phyloP scores from a whole-genome alignment of 2,888 invertebrate species.

The Anodontia alba region DNA sequence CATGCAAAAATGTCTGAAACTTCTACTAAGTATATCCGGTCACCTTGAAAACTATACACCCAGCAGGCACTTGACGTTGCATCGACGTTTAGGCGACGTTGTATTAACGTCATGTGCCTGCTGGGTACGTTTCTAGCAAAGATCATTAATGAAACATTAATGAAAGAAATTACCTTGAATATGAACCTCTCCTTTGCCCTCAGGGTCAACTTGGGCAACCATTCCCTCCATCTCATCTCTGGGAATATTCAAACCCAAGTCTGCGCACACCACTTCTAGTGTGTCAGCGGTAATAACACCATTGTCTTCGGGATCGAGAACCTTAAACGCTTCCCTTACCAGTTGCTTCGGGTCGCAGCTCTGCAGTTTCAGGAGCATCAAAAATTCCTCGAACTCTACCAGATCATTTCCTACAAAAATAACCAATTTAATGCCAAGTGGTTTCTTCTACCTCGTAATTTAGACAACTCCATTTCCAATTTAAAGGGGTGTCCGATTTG shows the following conservation, averaged over 20 bases:
- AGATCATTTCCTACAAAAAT: not conserved
- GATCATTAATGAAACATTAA: too few relatives aligned
- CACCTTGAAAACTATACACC: too few relatives aligned
- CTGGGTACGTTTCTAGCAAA: too few relatives aligned
- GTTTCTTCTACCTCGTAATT: too few relatives aligned
- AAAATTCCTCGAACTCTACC: not conserved
- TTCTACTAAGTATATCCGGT: too few relatives aligned
- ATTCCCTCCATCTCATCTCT: not conserved
- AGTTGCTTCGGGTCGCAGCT: constrained; percentile 24
- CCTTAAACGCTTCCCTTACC: constrained; percentile 32
- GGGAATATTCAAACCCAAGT: not conserved
- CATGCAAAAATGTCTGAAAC: too few relatives aligned
- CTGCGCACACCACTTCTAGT: not conserved
- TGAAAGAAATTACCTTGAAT: not conserved
- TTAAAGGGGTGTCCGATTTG: too few relatives aligned
- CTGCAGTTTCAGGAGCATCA: not conserved
- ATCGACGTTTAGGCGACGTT: too few relatives aligned
- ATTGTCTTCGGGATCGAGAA: constrained; percentile 27
- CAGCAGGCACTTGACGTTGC: too few relatives aligned
- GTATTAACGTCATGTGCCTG: too few relatives aligned
- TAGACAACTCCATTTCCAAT: too few relatives aligned
- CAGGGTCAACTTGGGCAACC: not conserved
- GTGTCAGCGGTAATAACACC: constrained; percentile 26
- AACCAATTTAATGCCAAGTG: too few relatives aligned
- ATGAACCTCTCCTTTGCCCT: not conserved